These are phyloP conservation scores for Astropecten irregularis DNA, from an alignment of 53 echinoderm and acorn worm species.

Conservation along the genomic window DNA sequence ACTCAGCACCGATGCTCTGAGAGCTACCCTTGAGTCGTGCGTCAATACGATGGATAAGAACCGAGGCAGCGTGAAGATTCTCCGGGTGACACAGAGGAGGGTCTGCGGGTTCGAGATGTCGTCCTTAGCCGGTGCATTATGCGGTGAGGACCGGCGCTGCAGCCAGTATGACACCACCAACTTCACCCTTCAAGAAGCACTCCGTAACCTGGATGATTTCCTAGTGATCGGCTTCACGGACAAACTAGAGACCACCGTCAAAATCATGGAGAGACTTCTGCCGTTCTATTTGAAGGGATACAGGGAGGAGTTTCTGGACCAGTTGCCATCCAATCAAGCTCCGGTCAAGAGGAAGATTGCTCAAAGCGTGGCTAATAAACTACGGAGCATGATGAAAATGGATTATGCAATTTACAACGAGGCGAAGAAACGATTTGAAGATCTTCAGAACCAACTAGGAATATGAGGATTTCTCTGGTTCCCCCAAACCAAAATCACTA, in stretches of 20 bases:
- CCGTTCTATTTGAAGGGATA: background rate
- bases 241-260: background rate
- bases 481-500: too few relatives aligned
- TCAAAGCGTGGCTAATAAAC: background rate
- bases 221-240: background rate
- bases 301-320: background rate
- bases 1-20: background rate
- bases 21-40: background rate
- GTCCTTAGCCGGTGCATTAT: background rate
- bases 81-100: background rate
- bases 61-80: background rate
- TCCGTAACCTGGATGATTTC: background rate
- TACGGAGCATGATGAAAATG: background rate
- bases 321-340: background rate
- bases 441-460: background rate
- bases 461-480: background rate
- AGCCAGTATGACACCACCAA: background rate
- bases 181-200: background rate
- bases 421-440: background rate
- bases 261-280: background rate
- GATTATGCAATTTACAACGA: background rate
- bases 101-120: background rate
- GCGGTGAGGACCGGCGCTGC: background rate
- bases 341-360: background rate
- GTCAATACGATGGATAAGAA: background rate